Percentiles rank a stretch among this genome's conserved stretches.
phyloP scores from a whole-genome alignment of 2,888 invertebrate genomes.

The Diarsia dahlii region DNA sequence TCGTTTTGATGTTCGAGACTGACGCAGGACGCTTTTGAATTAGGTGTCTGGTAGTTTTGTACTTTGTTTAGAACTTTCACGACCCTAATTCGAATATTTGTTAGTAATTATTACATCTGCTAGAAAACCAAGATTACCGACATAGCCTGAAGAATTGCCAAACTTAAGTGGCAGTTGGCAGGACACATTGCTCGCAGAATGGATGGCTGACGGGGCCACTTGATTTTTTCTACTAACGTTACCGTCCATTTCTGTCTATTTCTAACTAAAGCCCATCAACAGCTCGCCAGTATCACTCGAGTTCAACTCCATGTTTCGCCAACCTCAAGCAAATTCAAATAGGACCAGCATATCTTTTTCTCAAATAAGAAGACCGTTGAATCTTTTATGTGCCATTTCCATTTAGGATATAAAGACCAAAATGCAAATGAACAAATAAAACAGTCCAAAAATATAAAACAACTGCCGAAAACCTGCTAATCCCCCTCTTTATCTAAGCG shows the following conservation, averaged over 20 bases:
- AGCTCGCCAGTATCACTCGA: too few relatives aligned
- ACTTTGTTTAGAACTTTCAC: neutral
- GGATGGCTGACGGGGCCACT: neutral
- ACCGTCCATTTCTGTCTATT: neutral
- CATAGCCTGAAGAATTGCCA: too few relatives aligned
- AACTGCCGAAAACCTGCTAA: constrained; percentile 45
- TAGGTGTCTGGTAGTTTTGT: neutral
- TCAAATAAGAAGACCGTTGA: neutral
- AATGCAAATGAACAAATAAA: constrained; percentile 18
- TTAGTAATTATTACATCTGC: neutral
- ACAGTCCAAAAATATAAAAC: constrained; percentile 5
- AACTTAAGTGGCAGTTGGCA: too few relatives aligned
- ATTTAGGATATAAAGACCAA: neutral
- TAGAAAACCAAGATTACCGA: too few relatives aligned
- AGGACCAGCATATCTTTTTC: neutral
- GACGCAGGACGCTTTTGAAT: neutral
- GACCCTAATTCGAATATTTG: neutral
- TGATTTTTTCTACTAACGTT: neutral
- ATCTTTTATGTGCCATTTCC: neutral
- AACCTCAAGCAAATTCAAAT: neutral
- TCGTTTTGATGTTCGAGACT: constrained; percentile 17
- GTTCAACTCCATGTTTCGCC: neutral
- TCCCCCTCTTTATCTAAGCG: constrained; percentile 56
- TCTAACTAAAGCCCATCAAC: neutral
- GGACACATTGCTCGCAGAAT: too few relatives aligned